Percentiles rank a stretch among this genome's conserved stretches.
Conservation (phyloP, 2,797 vertebrate genomes). For the Gastrophryne carolinensis region DNA sequence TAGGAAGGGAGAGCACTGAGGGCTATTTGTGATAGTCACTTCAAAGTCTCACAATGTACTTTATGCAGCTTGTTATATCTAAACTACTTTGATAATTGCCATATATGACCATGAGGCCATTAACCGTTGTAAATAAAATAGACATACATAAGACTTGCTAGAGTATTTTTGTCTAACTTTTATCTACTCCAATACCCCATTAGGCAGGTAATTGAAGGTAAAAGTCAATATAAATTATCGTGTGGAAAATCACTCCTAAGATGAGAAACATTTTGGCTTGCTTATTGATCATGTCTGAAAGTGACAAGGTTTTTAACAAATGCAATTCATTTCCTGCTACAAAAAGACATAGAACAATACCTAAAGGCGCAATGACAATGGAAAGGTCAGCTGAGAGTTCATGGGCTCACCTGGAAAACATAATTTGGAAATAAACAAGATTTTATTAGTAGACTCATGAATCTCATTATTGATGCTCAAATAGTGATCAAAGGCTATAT, state of each 20-base stretch:
- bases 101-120: slow-evolving; percentile 41
- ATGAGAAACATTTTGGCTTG: not conserved
- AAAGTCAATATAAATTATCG: not conserved
- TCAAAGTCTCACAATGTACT: slow-evolving; percentile 46
- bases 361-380: too few relatives aligned
- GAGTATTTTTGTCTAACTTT: not conserved
- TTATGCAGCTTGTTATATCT: slow-evolving; percentile 46
- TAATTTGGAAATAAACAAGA: too few relatives aligned
- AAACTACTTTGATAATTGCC: slow-evolving; percentile 45
- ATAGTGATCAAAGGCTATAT: too few relatives aligned
- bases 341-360: too few relatives aligned
- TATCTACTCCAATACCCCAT: slow-evolving; percentile 1
- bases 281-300: not conserved
- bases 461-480: too few relatives aligned
- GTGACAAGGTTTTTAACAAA: not conserved
- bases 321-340: not conserved
- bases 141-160: not conserved
- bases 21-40: slow-evolving; percentile 49
- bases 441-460: too few relatives aligned
- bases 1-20: slow-evolving; percentile 42
- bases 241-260: not conserved
- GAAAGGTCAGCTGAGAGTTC: too few relatives aligned
- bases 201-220: slow-evolving; percentile 3
- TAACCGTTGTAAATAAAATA: slow-evolving; percentile 44
- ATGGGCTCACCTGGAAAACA: too few relatives aligned